These are phyloP conservation scores for Hydraecia micacea DNA, from an alignment of 2,888 invertebrate genomes.

Conservation along the genomic window DNA sequence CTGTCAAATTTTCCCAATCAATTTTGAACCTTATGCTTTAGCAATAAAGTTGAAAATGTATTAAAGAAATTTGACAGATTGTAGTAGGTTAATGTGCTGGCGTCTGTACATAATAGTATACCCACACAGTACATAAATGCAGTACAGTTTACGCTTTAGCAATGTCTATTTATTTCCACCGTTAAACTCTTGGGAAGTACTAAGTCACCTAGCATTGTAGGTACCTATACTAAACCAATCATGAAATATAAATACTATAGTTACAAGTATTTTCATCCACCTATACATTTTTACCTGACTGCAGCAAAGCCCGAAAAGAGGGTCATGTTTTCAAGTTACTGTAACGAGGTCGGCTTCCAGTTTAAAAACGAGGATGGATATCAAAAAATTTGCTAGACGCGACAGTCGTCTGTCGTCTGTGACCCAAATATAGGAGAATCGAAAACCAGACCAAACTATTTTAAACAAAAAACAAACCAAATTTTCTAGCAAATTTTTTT, in stretches of 20 bases:
- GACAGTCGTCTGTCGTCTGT: constrained; percentile 13
- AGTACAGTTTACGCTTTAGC: too few relatives aligned
- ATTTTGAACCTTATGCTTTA: too few relatives aligned
- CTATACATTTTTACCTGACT: neutral
- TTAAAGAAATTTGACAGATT: too few relatives aligned
- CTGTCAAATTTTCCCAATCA: too few relatives aligned
- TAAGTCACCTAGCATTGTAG: too few relatives aligned
- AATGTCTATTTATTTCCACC: too few relatives aligned
- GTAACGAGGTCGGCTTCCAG: neutral
- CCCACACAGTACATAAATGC: too few relatives aligned
- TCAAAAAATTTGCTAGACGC: constrained; percentile 13
- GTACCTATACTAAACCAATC: neutral
- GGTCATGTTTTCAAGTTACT: neutral
- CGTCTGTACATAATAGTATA: too few relatives aligned
- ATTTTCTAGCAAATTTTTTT: neutral
- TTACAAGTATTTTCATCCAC: neutral
- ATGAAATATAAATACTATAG: too few relatives aligned
- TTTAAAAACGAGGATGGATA: constrained; percentile 5
- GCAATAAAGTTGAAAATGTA: too few relatives aligned
- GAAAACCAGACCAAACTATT: neutral
- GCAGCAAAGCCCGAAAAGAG: neutral
- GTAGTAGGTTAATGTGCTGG: too few relatives aligned
- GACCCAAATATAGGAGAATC: constrained; percentile 21
- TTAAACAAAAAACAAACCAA: neutral
- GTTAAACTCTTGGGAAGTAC: too few relatives aligned